phyloP scores from a whole-genome alignment of 2,888 invertebrate genomes.

The Tuberolachnus salignus region DNA sequence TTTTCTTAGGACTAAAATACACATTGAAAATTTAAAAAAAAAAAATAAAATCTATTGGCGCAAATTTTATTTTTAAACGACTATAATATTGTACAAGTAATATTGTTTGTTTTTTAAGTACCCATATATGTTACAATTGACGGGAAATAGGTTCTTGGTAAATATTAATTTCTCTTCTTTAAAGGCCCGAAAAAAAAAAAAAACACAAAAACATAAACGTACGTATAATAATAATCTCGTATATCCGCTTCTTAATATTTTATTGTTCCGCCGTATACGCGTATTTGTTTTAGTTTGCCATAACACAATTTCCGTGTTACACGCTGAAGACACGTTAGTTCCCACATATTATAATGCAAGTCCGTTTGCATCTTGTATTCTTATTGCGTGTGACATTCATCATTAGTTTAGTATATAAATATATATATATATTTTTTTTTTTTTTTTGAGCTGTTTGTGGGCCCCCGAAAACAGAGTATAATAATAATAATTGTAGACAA shows the following conservation, averaged over 20 bases:
- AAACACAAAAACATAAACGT: neutral
- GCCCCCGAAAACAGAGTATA: constrained; percentile 18
- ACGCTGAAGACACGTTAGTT: constrained; percentile 46
- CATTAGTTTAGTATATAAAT: constrained; percentile 52
- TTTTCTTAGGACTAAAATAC: constrained; percentile 18
- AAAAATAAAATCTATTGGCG: too few relatives aligned
- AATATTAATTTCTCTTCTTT: constrained; percentile 5
- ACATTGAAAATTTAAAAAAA: too few relatives aligned
- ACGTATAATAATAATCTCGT: constrained; percentile 31
- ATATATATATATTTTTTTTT: too few relatives aligned
- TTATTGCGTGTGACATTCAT: constrained; percentile 51
- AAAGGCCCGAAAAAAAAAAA: neutral
- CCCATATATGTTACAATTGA: too few relatives aligned
- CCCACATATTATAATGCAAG: constrained; percentile 27
- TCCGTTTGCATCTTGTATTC: constrained; percentile 17
- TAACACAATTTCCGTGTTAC: constrained; percentile 34
- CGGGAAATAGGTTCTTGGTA: too few relatives aligned
- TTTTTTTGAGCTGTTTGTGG: constrained; percentile 53
- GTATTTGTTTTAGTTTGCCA: constrained; percentile 31
- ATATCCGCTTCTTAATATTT: constrained; percentile 45
- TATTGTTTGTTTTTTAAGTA: too few relatives aligned
- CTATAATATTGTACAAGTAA: too few relatives aligned
- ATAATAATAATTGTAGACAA: constrained; percentile 16
- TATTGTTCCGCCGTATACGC: constrained; percentile 32
- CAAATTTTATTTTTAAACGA: too few relatives aligned